Evolutionary conservation across 2,113 vertebrate species (phyloP).

Genomic region (Perognathus longimembris): DNA sequence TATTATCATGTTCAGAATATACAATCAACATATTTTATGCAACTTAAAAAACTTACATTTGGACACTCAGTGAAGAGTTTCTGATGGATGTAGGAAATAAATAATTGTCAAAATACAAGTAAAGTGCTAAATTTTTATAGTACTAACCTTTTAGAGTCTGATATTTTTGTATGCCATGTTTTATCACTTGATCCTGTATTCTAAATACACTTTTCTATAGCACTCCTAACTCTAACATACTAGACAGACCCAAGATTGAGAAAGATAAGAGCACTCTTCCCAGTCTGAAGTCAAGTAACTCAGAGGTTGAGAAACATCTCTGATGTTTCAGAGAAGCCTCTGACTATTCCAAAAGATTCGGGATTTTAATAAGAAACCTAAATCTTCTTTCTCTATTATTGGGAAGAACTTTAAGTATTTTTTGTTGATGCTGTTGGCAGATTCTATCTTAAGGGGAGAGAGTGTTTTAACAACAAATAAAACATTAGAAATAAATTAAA

Average conservation of each 20-base stretch:
- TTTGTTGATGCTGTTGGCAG: conserved; percentile 14
- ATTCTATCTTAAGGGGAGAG: conserved; percentile 21
- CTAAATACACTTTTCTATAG: background rate
- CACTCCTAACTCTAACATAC: background rate
- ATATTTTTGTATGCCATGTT: background rate
- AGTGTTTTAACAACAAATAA: conserved; percentile 17
- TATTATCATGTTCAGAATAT: conserved; percentile 29
- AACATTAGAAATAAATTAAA: background rate
- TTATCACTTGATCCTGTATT: background rate
- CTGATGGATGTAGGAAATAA: background rate
- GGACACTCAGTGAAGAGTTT: conserved; percentile 14
- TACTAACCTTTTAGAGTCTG: conserved; percentile 22
- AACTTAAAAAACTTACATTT: background rate
- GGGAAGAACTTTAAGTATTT: background rate
- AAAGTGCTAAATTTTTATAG: background rate
- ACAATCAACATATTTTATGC: background rate
- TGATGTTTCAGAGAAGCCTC: background rate
- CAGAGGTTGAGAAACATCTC: background rate
- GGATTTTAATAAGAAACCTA: background rate
- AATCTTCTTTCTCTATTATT: conserved; percentile 8
- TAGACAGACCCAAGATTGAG: background rate
- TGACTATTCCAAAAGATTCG: background rate
- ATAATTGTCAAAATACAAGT: background rate
- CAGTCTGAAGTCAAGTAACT: background rate
- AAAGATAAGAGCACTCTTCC: background rate